These are phyloP conservation scores for Blera fallax DNA, from an alignment of 2,888 invertebrate species.

Conservation along the genomic window DNA sequence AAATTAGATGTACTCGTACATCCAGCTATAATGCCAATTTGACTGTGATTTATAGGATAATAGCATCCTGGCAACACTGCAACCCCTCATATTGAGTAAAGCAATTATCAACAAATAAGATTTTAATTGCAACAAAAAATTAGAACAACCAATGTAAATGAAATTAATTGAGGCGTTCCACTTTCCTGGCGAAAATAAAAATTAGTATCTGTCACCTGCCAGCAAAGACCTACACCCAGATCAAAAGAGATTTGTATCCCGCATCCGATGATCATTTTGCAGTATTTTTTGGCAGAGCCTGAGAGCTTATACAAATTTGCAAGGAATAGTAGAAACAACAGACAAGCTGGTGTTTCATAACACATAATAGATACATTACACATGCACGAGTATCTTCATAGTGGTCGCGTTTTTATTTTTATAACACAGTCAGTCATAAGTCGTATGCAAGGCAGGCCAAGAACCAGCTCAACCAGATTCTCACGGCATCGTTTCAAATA, in stretches of 20 bases:
- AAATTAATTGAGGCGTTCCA: conserved; percentile 54
- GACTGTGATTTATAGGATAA: neutral
- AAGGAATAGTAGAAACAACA: neutral
- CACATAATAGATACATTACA: neutral
- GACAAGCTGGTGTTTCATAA: conserved; percentile 16
- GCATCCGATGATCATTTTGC: neutral
- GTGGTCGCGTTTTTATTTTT: neutral
- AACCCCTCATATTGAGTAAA: neutral
- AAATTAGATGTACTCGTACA: no score
- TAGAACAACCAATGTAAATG: conserved; percentile 17
- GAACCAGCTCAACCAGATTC: conserved; percentile 64
- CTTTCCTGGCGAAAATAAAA: conserved; percentile 23
- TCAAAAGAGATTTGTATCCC: conserved; percentile 7
- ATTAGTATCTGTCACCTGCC: conserved; percentile 17
- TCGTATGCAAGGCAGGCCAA: conserved; percentile 17
- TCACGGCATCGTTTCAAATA: conserved; percentile 51
- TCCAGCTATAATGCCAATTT: neutral
- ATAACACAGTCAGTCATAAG: neutral
- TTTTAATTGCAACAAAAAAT: conserved; percentile 8
- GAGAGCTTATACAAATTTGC: neutral
- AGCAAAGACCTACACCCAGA: conserved; percentile 56
- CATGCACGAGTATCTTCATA: neutral
- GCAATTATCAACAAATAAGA: neutral
- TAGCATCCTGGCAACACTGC: neutral
- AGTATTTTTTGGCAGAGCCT: conserved; percentile 29